These are phyloP conservation scores for Drosophila teissieri DNA, from an alignment of 1,140 invertebrate species.

Conservation along the genomic window DNA sequence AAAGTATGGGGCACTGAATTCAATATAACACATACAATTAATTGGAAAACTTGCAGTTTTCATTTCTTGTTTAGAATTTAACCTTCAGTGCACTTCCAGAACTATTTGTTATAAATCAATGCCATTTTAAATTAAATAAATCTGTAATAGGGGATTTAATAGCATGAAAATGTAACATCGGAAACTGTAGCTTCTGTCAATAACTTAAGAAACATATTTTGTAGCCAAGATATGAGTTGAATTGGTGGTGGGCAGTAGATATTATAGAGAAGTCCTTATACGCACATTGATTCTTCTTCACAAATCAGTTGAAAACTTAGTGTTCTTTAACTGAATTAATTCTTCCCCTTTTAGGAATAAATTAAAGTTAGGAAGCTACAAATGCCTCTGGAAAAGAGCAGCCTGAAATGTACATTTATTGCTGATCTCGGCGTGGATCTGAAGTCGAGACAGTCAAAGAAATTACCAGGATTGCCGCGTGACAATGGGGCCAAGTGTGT, in stretches of 20 bases:
- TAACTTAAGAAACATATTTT: no score
- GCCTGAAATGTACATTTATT: background rate
- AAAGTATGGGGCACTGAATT: slow-evolving; percentile 3
- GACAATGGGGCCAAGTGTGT: slow-evolving; percentile 50
- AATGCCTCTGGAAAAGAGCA: background rate
- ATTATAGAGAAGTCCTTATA: no score
- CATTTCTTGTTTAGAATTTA: slow-evolving; percentile 3
- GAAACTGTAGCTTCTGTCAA: no score
- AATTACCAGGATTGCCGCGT: slow-evolving; percentile 61
- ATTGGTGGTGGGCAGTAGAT: no score
- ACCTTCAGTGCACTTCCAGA: background rate
- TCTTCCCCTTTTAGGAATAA: no score
- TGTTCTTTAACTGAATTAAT: no score
- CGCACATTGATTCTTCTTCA: no score
- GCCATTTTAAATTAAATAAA: background rate
- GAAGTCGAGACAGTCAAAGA: slow-evolving; percentile 46
- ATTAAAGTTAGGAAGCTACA: no score
- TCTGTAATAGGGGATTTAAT: no score
- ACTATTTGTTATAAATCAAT: background rate
- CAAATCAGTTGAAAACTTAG: no score
- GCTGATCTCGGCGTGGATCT: slow-evolving; percentile 43
- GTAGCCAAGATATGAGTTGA: no score
- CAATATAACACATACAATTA: slow-evolving; percentile 7
- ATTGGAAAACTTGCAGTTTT: slow-evolving; percentile 10
- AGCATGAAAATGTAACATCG: background rate